Percentiles rank a stretch among this genome's conserved stretches.
phyloP scores from a whole-genome alignment of 2,113 vertebrate genomes.

The Emydura subglobosa region DNA sequence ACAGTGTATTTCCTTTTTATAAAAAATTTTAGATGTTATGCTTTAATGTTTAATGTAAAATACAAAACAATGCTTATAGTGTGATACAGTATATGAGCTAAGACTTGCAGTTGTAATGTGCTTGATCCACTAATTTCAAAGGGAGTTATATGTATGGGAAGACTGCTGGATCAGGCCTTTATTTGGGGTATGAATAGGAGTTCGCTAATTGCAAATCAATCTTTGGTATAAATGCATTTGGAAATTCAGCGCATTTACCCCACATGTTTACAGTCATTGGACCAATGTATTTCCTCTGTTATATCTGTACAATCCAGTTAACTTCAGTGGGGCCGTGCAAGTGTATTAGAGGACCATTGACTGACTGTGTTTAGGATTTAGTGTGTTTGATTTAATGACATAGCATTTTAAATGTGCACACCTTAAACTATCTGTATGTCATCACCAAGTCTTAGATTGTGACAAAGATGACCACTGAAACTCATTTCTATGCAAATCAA shows the following conservation, averaged over 20 bases:
- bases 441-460: conserved; percentile 14
- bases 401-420: conserved; percentile 61
- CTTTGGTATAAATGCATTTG: neutral
- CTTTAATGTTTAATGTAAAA: conserved; percentile 49
- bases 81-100: conserved; percentile 5
- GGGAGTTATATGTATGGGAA: neutral
- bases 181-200: neutral
- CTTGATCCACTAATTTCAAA: neutral
- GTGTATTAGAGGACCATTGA: neutral
- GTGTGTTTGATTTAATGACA: conserved; percentile 43
- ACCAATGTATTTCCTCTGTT: neutral
- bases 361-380: neutral
- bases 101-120: neutral
- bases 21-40: conserved; percentile 22
- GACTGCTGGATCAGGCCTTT: neutral
- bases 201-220: neutral
- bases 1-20: conserved; percentile 45
- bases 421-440: conserved; percentile 18
- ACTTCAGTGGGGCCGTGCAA: neutral
- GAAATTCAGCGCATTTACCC: neutral
- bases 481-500: conserved; percentile 63
- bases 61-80: neutral
- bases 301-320: neutral
- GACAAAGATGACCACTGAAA: neutral
- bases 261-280: neutral